Evolutionary conservation across 1,140 invertebrate species (phyloP), one percentile per base, ranked within the genome.

Genomic region (Melipona quadrifasciata): DNA sequence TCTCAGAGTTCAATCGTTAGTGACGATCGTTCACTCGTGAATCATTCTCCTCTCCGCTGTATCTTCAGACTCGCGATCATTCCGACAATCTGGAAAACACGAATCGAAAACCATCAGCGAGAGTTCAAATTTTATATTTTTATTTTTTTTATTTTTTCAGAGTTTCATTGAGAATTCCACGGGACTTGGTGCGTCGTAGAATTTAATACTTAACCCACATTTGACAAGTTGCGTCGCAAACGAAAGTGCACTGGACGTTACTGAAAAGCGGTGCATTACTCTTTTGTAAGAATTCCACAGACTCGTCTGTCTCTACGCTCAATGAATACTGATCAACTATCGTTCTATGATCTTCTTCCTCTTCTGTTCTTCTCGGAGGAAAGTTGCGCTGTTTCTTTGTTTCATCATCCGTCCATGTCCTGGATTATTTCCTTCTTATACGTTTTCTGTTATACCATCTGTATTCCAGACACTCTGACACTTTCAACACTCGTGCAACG

Each of bases 121-220:
- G 14, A 78, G 6, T 34, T 11, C 14, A 17, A 12, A 27, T 31
- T 24, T 31, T n/a, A n/a, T n/a, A n/a, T n/a, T n/a, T n/a, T n/a
- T 19, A 27, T 17, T 34, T 58, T 58, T 21, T 24, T n/a, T 19
- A 27, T 17, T 34, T 58, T 58, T 21, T 24, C 39, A n/a, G 0
- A 11, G 24, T 39, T 17, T 17, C 4, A 55, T 79, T n/a, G 5
- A 65, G 80, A 51, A 16, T 72, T 71, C 24, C 12, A n/a, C 14
- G 3, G 11, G 5, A 1, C 39, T n/a, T 5, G 16, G 34, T 24
- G 82, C 84, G 84, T 90, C 86, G 75, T 85, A n/a, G 86, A 87
- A 91, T 91, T 82, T 83, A 39, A 39, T 6, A 82, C 57, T 91
- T 91, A 90, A 90, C 87, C 87, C 82, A 85, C 79, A 89, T 91